Evolutionary conservation across 2,888 invertebrate species (phyloP).

Genomic region (Bombyx huttoni): DNA sequence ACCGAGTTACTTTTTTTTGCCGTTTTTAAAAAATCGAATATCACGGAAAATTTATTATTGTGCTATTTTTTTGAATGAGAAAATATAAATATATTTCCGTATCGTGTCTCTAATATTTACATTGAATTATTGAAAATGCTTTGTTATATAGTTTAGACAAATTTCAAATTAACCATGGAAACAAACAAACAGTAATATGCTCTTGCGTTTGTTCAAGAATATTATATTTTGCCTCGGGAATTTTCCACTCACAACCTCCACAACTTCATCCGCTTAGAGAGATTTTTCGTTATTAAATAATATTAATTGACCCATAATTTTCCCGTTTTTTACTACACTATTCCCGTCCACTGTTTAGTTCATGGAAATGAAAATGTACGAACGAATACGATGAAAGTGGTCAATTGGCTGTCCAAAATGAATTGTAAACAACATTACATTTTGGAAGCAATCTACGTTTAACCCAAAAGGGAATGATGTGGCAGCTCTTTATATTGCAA

Average conservation of each 20-base stretch:
- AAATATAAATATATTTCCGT: too few species aligned
- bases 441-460: slow-evolving; percentile 69
- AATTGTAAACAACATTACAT: slow-evolving; percentile 71
- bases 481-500: slow-evolving; percentile 73
- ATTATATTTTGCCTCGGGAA: slow-evolving; percentile 48
- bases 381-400: slow-evolving; percentile 40
- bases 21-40: slow-evolving; percentile 9
- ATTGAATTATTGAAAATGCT: too few species aligned
- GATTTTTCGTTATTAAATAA: slow-evolving; percentile 55
- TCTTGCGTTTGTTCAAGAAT: slow-evolving; percentile 48
- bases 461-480: slow-evolving; percentile 72
- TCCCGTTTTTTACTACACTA: slow-evolving; percentile 32
- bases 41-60: slow-evolving; percentile 16
- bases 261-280: slow-evolving; percentile 45
- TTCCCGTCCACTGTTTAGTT: slow-evolving; percentile 40
- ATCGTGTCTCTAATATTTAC: too few species aligned
- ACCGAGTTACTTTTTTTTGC: slow-evolving; percentile 8
- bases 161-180: slow-evolving; percentile 26
- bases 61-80: slow-evolving; percentile 5
- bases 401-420: slow-evolving; percentile 64
- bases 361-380: slow-evolving; percentile 45
- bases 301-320: slow-evolving; percentile 22
- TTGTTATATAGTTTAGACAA: too few species aligned
- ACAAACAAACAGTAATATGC: slow-evolving; percentile 44
- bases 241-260: slow-evolving; percentile 39